These are phyloP conservation scores for Eulithis testata DNA, from an alignment of 2,888 invertebrate species.

Conservation along the genomic window DNA sequence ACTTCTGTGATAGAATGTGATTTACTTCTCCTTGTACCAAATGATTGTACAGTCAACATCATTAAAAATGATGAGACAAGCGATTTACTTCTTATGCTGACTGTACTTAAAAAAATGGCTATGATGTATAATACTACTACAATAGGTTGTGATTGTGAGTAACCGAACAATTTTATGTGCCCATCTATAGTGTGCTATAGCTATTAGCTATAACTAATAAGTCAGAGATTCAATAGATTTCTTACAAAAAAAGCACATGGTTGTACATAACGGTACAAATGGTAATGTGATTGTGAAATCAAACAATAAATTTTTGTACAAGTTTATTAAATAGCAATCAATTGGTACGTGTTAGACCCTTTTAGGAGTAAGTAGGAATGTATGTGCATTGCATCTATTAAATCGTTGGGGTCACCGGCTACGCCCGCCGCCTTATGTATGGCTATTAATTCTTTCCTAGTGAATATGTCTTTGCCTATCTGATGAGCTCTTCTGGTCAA, in stretches of 20 bases:
- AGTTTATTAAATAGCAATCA: constrained; percentile 63
- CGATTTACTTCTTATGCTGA: too few species aligned
- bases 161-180: too few species aligned
- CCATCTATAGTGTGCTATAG: too few species aligned
- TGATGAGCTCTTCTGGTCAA: constrained; percentile 87
- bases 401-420: constrained; percentile 86
- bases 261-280: too few species aligned
- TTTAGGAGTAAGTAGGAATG: constrained; percentile 94
- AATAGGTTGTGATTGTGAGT: too few species aligned
- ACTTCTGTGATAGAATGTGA: constrained; percentile 29
- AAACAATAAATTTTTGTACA: constrained; percentile 13
- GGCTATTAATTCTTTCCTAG: constrained; percentile 90
- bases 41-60: background rate
- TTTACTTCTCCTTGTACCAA: background rate
- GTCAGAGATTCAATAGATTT: background rate
- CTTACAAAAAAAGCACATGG: background rate
- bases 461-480: constrained; percentile 89
- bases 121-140: background rate
- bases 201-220: too few species aligned
- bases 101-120: constrained; percentile 6
- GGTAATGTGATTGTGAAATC: background rate
- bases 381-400: constrained; percentile 92
- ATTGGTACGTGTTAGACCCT: constrained; percentile 89
- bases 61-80: background rate
- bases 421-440: constrained; percentile 88